Conservation (phyloP, 2,888 invertebrate genomes). For the Tetheella fluctuosa region DNA sequence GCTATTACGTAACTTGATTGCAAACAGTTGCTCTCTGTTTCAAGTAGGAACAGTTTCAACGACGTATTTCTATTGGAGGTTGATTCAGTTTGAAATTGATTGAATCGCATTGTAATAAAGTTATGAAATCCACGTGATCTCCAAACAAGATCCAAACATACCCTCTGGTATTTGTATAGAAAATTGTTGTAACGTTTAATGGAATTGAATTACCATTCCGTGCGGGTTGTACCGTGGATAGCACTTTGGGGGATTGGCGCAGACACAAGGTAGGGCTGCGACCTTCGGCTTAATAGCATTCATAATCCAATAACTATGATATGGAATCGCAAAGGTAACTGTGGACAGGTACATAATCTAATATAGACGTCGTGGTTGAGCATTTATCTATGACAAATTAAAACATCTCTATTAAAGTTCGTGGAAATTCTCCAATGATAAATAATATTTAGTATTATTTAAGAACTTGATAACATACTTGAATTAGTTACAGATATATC, state of each 20-base stretch:
- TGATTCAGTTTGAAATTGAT: too few species aligned
- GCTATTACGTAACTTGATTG: too few species aligned
- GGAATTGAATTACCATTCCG: constrained; percentile 52
- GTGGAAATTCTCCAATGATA: too few species aligned
- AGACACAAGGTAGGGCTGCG: constrained; percentile 37
- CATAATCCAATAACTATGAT: constrained; percentile 20
- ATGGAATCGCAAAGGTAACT: constrained; percentile 15
- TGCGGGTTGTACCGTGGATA: constrained; percentile 33
- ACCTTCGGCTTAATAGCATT: constrained; percentile 39
- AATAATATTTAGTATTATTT: background rate
- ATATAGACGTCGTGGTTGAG: background rate
- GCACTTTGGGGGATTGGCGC: constrained; percentile 57
- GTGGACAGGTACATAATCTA: background rate
- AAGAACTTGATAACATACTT: background rate
- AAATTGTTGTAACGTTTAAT: constrained; percentile 40
- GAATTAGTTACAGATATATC: too few species aligned
- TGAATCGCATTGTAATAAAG: too few species aligned
- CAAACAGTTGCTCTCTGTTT: too few species aligned
- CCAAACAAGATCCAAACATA: background rate
- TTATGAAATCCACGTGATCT: too few species aligned
- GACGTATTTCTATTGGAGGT: too few species aligned
- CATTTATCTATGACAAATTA: background rate
- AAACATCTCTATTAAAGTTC: too few species aligned
- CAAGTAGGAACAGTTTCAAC: too few species aligned
- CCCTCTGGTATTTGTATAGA: constrained; percentile 21